Evolutionary conservation across 23 tunicate genomes (phyloP).

Genomic region (Phallusia fumigata): DNA sequence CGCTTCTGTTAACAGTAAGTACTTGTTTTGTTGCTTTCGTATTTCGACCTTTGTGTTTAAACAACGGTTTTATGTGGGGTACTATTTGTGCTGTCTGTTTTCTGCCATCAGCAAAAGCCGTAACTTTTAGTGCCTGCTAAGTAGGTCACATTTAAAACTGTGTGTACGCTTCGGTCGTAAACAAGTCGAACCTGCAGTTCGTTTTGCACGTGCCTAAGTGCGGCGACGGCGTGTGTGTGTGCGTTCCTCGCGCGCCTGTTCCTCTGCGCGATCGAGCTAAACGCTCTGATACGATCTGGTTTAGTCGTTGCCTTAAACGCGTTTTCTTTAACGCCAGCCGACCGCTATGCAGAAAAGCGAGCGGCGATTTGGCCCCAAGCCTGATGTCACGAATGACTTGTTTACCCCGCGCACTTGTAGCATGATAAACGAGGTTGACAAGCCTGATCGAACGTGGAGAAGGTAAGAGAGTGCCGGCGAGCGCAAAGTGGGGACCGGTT

Average conservation of each 20-base stretch:
- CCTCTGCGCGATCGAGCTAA: no score
- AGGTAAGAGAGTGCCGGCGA: background rate
- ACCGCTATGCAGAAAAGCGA: background rate
- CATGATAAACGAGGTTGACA: background rate
- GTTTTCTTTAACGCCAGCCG: no score
- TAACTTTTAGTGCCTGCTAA: no score
- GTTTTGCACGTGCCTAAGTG: background rate
- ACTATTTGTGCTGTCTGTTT: background rate
- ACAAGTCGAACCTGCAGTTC: background rate
- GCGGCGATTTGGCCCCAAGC: background rate
- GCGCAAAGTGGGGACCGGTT: background rate
- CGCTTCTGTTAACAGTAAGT: conserved; percentile 82
- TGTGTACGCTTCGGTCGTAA: background rate
- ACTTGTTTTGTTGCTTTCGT: background rate
- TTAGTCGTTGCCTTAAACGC: no score
- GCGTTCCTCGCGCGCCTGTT: no score
- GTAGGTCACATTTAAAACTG: no score
- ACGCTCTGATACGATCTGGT: no score
- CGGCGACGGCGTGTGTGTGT: no score
- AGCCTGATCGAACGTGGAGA: background rate
- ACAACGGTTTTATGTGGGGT: no score
- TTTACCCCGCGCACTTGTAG: conserved; percentile 10
- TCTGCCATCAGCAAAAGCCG: background rate
- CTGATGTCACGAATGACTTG: background rate
- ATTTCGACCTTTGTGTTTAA: background rate